Evolutionary conservation across 2,888 invertebrate genomes (phyloP).

Genomic region (Entomobrya multifasciata): DNA sequence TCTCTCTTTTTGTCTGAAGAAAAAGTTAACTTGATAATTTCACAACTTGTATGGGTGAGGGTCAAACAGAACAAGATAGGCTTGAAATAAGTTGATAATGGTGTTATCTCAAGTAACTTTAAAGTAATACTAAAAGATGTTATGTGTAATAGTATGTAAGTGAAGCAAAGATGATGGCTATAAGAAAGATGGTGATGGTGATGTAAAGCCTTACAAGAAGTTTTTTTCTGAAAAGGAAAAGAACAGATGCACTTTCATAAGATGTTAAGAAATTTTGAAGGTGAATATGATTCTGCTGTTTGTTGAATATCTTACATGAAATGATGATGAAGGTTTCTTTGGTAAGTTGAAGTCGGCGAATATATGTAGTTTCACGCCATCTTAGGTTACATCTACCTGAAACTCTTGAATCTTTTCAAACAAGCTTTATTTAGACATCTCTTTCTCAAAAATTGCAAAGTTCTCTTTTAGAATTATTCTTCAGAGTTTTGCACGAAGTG

Average conservation of each 20-base stretch:
- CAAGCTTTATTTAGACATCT: too few species aligned
- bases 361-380: not conserved
- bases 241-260: slow-evolving; percentile 26
- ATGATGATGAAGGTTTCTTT: not conserved
- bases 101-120: slow-evolving; percentile 44
- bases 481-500: not conserved
- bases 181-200: not conserved
- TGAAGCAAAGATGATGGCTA: not conserved
- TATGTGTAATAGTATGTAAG: not conserved
- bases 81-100: slow-evolving; percentile 49
- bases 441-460: too few species aligned
- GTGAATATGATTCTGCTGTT: not conserved
- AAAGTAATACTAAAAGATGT: slow-evolving; percentile 21
- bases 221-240: not conserved
- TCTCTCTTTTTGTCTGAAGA: slow-evolving; percentile 17
- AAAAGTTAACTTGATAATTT: slow-evolving; percentile 56
- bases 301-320: not conserved
- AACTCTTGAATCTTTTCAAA: too few species aligned
- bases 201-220: not conserved
- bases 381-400: not conserved
- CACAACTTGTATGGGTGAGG: slow-evolving; percentile 41
- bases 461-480: too few species aligned
- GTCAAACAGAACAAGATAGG: slow-evolving; percentile 23
- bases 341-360: too few species aligned
- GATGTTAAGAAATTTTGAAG: slow-evolving; percentile 6